Percentiles rank a stretch among this genome's conserved stretches.
These are phyloP conservation scores for Grallaria varia DNA, from an alignment of 2,113 vertebrate species.

Conservation along the genomic window DNA sequence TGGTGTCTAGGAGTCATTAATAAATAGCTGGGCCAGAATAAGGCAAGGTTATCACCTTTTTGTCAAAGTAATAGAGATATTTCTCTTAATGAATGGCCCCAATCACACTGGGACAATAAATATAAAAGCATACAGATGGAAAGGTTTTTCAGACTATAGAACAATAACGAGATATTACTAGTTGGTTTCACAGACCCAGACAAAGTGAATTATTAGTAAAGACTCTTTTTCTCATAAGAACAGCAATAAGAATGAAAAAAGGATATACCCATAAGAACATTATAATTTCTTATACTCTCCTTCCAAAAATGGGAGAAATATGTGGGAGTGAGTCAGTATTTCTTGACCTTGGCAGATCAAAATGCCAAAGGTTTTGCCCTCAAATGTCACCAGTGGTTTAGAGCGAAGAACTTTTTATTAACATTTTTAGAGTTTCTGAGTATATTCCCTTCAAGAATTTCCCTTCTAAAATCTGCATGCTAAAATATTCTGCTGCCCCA, in stretches of 20 bases:
- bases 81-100: constrained; percentile 51
- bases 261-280: not conserved
- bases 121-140: constrained; percentile 3
- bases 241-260: not conserved
- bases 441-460: constrained; percentile 34
- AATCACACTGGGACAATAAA: constrained; percentile 21
- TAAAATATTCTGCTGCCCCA: constrained; percentile 33
- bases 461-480: constrained; percentile 25
- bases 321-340: not conserved
- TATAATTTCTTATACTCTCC: constrained; percentile 10
- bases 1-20: constrained; percentile 53
- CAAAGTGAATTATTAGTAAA: constrained; percentile 42
- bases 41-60: constrained; percentile 56
- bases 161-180: constrained; percentile 9
- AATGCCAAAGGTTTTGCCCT: constrained; percentile 48
- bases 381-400: constrained; percentile 20
- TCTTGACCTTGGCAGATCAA: constrained; percentile 36
- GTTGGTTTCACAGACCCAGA: not conserved
- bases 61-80: constrained; percentile 47
- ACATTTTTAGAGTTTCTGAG: constrained; percentile 50
- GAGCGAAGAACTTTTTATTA: constrained; percentile 42
- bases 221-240: constrained; percentile 33
- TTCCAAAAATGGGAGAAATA: constrained; percentile 29
- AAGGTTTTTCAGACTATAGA: constrained; percentile 12
- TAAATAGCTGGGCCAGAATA: constrained; percentile 25